phyloP scores from a whole-genome alignment of 2,113 vertebrate genomes.

The Notarius lentiginosus region DNA sequence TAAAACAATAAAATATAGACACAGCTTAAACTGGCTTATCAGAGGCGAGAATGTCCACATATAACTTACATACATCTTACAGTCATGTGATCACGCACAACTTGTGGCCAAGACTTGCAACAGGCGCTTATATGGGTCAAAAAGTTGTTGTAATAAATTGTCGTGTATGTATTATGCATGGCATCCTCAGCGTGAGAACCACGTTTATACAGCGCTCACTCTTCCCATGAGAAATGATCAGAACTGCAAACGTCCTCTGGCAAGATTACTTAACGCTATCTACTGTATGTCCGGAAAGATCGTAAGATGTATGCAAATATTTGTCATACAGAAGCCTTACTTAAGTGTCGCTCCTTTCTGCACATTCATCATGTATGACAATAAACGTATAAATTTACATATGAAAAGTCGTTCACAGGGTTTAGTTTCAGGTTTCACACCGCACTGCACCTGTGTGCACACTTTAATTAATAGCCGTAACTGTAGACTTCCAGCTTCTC shows the following conservation, averaged over 20 bases:
- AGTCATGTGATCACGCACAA: not conserved
- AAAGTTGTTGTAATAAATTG: not conserved
- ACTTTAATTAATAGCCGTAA: conserved; percentile 51
- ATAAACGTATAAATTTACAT: conserved; percentile 11
- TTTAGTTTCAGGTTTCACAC: conserved; percentile 22
- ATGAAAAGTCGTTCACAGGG: conserved; percentile 28
- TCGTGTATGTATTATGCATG: not conserved
- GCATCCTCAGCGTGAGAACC: not conserved
- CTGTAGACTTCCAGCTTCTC: conserved; percentile 33
- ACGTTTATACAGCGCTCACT: not conserved
- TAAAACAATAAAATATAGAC: not conserved
- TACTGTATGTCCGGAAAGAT: not conserved
- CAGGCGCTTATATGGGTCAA: not conserved
- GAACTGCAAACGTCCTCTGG: not conserved
- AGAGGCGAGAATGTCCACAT: not conserved
- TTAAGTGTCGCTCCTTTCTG: not conserved
- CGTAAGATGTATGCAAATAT: not conserved
- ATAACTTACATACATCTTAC: not conserved
- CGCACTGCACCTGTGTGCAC: conserved; percentile 22
- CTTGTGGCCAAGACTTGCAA: not conserved
- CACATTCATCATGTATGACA: not conserved
- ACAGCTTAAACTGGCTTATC: no score
- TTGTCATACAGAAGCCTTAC: not conserved
- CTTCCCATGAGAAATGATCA: not conserved
- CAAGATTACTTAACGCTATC: not conserved